Evolutionary conservation across 2,797 vertebrate species (phyloP).

Genomic region (Myotis pilosus): DNA sequence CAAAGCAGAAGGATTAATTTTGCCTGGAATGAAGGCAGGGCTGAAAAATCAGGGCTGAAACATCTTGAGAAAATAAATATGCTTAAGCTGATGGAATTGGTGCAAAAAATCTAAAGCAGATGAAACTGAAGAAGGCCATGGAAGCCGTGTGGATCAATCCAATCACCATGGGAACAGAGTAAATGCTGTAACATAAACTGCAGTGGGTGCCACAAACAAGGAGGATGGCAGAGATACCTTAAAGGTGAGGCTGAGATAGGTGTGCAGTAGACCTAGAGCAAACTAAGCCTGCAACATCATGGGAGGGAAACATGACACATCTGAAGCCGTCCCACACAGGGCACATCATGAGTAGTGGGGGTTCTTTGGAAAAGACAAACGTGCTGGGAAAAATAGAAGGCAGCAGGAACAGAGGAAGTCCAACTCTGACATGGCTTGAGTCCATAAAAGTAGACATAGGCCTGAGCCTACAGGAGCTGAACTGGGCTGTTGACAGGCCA

Average conservation of each 20-base stretch:
- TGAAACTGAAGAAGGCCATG: neutral
- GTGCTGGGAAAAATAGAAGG: neutral
- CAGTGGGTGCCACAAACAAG: neutral
- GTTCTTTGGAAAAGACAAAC: neutral
- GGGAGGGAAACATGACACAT: neutral
- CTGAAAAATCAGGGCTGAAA: neutral
- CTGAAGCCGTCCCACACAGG: neutral
- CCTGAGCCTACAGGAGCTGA: neutral
- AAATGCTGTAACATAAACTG: neutral
- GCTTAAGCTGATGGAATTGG: neutral
- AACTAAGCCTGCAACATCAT: too few relatives aligned
- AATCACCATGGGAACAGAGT: neutral
- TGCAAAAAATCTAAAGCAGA: neutral
- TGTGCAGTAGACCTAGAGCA: neutral
- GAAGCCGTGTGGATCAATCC: neutral
- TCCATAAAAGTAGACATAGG: neutral
- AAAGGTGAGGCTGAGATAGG: neutral
- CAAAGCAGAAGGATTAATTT: neutral
- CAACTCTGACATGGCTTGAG: neutral
- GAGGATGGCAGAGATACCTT: neutral
- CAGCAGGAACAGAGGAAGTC: neutral
- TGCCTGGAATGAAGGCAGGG: neutral
- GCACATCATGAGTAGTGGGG: neutral
- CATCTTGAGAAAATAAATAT: neutral
- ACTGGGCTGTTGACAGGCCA: neutral